phyloP scores from a whole-genome alignment of 2,888 invertebrate genomes.

The Psococerastis gibbosa region DNA sequence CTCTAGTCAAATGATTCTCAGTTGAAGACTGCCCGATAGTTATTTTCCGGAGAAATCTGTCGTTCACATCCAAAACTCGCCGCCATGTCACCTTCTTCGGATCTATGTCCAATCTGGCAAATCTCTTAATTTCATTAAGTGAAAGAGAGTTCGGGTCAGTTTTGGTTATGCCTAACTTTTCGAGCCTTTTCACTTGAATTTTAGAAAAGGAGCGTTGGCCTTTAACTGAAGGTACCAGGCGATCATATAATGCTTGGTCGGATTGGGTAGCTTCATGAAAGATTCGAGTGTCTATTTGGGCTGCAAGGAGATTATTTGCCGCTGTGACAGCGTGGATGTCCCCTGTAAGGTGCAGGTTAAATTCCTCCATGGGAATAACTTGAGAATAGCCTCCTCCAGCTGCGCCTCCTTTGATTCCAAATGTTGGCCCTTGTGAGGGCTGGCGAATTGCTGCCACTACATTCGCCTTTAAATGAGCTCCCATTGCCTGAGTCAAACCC shows the following conservation, averaged over 20 bases:
- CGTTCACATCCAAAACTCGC: slow-evolving; percentile 90
- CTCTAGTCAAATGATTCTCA: slow-evolving; percentile 70
- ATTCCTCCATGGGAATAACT: slow-evolving; percentile 99
- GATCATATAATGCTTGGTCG: slow-evolving; percentile 64
- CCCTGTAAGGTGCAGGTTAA: slow-evolving; percentile 93
- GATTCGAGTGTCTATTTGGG: slow-evolving; percentile 89
- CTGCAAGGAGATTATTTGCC: slow-evolving; percentile 93
- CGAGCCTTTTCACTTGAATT: slow-evolving; percentile 50
- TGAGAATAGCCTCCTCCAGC: slow-evolving; percentile 96
- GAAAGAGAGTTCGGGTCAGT: slow-evolving; percentile 67
- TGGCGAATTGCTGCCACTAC: slow-evolving; percentile 89
- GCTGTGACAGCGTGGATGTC: slow-evolving; percentile 98
- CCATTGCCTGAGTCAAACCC: slow-evolving; percentile 82
- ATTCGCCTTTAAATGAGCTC: slow-evolving; percentile 66
- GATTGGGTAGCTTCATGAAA: slow-evolving; percentile 92
- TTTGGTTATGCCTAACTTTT: slow-evolving; percentile 59
- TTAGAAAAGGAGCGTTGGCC: slow-evolving; percentile 65
- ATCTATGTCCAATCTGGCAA: slow-evolving; percentile 82
- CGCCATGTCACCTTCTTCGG: slow-evolving; percentile 80
- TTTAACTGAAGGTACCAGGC: slow-evolving; percentile 71
- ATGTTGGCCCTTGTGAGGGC: slow-evolving; percentile 97
- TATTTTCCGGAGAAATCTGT: slow-evolving; percentile 81
- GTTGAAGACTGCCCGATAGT: slow-evolving; percentile 84
- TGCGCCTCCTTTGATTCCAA: slow-evolving; percentile 96
- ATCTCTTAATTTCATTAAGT: slow-evolving; percentile 53